Evolutionary conservation across 1,140 invertebrate genomes (phyloP), one percentile per base, ranked within the genome.

Genomic region (Brachionus rubens): DNA sequence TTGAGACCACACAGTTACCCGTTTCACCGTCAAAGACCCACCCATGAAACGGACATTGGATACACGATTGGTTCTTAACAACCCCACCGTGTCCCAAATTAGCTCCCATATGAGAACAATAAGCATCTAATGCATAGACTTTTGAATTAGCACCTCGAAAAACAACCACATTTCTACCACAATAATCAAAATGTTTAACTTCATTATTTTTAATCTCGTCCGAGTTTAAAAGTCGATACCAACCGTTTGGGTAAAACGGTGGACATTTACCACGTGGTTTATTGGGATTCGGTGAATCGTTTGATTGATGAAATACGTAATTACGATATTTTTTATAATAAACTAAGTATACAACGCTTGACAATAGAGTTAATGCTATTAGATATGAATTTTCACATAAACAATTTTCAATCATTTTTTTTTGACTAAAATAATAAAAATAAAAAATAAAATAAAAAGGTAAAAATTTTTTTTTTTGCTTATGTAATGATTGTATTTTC

Each of bases 71-170:
- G 0, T 88, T 90, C 41, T 84, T 83, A 0, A 93, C 91, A 0
- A 81, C 83, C 1, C 91, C 91, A 1, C 90, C 90, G 14, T 89
- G 83, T 0, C 85, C 90, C 80, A 93, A 86, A 81, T 92, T 91
- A 0, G 91, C 91, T 0, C 91, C 91, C 77, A 93, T 82, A 82
- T 93, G 91, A 0, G 91, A 91, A 81, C 91, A 93, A 80, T 91
- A 91, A 0, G 91, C 91, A 80, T 92, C 89, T 28, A 92, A 81
- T 5, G 91, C 86, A 62, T 88, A 87, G 0, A 88, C 87, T 40
- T 86, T 80, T 0, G 87, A 86, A 72, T 78, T 78, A 76, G 87
- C 82, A 9, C 79, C 78, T 62, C 89, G 85, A 81, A 90, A 91
- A 0, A 92, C 87, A 7, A 89, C 90, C 59, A 93, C 88, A 78